Base-by-base conservation (phyloP, 2,113 vertebrate species). In the Budorcas taxicolor region DNA sequence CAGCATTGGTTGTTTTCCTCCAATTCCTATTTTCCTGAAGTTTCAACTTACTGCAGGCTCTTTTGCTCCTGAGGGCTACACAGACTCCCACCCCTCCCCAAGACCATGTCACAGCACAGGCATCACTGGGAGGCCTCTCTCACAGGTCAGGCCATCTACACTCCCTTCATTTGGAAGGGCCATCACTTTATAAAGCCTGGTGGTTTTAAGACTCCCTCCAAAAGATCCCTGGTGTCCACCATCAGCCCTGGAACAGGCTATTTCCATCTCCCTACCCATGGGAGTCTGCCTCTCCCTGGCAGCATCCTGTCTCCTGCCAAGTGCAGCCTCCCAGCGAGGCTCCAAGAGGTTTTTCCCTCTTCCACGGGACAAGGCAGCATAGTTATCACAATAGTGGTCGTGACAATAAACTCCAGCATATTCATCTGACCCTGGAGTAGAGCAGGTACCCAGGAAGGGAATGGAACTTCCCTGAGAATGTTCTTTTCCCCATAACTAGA, bases 241-340 rank as follows among this genome's bases (percentile, higher is more conserved):
- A n/a, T 45, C 6, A 85, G 53, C 29, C 40, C 19, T 23, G 36
- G 5, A 25, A 43, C 1, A 40, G 40, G 15, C 29, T 14, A 6
- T 33, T 71, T 36, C 43, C 2, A 2, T n/a, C 14, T 25, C 16
- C 36, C 2, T 55, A 3, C 9, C 15, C 1, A 0, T n/a, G 33
- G 47, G 11, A 5, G 10, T 17, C 9, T 7, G 12, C 23, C 19
- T 92, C 6, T 29, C 17, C 62, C 1, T 15, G 52, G 71, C 3
- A 1, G 40, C 45, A 19, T 36, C 58, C 57, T 57, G 25, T 29
- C 14, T 78, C 9, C 15, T 31, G 67, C 40, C 7, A 36, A 64
- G 29, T 67, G 53, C 33, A 16, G 15, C 33, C 12, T 64, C 4
- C 3, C 4, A 83, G 45, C 0, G 64, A 19, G 12, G 29, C 6